Evolutionary conservation across 92 coral and sea anemone genomes (phyloP).

Genomic region (Porites lobata): DNA sequence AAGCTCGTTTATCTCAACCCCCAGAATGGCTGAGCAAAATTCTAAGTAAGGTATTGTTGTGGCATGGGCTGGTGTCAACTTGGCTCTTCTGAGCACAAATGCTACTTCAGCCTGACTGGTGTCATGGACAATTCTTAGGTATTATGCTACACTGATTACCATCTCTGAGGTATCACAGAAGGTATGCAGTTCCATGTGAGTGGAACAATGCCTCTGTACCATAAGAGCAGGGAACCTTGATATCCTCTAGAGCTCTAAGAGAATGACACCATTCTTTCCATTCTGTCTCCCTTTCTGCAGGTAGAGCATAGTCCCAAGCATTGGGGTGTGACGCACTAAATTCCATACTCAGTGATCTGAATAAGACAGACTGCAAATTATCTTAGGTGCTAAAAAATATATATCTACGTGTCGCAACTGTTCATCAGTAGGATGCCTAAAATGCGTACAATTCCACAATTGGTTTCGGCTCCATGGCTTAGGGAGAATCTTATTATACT

Average conservation of each 20-base stretch:
- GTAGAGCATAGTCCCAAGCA: not conserved
- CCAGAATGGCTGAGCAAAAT: too few species aligned
- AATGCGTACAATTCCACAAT: too few species aligned
- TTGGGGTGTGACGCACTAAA: too few species aligned
- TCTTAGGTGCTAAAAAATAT: too few species aligned
- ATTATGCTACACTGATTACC: slow-evolving; percentile 49
- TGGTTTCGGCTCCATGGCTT: not conserved
- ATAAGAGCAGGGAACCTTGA: not conserved
- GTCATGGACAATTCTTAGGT: slow-evolving; percentile 38
- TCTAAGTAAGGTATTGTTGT: too few species aligned
- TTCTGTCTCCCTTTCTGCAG: not conserved
- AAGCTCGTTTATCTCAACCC: too few species aligned
- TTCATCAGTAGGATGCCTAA: too few species aligned
- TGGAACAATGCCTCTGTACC: not conserved
- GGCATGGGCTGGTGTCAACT: slow-evolving; percentile 54
- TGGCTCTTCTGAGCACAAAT: slow-evolving; percentile 1
- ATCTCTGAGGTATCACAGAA: too few species aligned
- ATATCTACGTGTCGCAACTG: too few species aligned
- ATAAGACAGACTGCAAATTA: too few species aligned
- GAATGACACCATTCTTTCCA: not conserved
- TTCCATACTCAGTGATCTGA: too few species aligned
- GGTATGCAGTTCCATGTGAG: not conserved
- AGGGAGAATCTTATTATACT: slow-evolving; percentile 3
- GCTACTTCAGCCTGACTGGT: slow-evolving; percentile 44
- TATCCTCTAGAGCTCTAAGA: not conserved